These are phyloP conservation scores for Falco berigora DNA, from an alignment of 2,797 vertebrate genomes.

Conservation along the genomic window DNA sequence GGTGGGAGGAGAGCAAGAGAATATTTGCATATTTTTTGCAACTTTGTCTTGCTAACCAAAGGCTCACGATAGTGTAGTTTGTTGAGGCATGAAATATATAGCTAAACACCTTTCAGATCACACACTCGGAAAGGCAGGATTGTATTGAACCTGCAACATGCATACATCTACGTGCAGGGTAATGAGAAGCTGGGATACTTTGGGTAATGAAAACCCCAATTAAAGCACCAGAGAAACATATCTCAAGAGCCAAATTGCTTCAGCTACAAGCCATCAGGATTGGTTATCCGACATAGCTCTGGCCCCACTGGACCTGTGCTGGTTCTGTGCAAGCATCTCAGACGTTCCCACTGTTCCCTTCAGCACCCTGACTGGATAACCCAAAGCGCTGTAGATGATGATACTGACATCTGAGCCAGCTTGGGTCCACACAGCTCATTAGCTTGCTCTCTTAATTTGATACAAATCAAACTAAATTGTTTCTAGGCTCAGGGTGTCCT, in stretches of 20 bases:
- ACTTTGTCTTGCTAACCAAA: neutral
- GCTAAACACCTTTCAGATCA: neutral
- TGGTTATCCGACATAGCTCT: neutral
- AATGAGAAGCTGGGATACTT: neutral
- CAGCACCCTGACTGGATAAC: neutral
- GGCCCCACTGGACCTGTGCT: neutral
- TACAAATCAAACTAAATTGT: constrained; percentile 13
- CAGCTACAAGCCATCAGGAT: neutral
- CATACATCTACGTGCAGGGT: neutral
- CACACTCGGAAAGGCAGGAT: neutral
- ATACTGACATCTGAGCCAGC: neutral
- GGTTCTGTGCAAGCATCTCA: neutral
- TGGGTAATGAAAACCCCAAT: neutral
- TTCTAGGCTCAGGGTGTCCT: neutral
- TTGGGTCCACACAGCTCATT: neutral
- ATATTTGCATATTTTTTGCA: constrained; percentile 13
- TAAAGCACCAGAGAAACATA: neutral
- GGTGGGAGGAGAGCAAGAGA: neutral
- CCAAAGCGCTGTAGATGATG: neutral
- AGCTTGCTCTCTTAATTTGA: neutral
- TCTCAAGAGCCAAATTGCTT: neutral
- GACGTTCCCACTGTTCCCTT: neutral
- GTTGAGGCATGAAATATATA: neutral
- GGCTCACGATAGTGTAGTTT: neutral
- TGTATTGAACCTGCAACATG: neutral